Evolutionary conservation across 2,888 invertebrate species (phyloP), one percentile per base, ranked within the genome.

Genomic region (Amphimallon solstitiale): DNA sequence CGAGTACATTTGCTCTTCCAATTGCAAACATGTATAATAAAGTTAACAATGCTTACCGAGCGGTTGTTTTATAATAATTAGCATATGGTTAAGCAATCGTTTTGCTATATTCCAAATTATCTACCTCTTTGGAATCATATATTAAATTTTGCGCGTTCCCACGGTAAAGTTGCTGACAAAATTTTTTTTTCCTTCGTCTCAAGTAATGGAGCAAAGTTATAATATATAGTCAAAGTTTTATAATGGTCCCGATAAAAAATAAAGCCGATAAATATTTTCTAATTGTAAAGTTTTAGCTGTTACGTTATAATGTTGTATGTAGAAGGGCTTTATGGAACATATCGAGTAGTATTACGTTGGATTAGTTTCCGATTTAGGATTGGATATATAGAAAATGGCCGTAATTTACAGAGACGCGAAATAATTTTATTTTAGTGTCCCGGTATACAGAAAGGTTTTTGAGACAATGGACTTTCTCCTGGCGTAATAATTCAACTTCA

Each of bases 401-500:
- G 51, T 34, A 51, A 51, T 51, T 51, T 51, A 34, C 51, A 34
- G 51, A 12, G 54, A 54, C 40, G 54, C 38, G 19, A 38, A 54
- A 54, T 54, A 54, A 54, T 54, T 54, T 54, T 40, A 54, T 38
- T 54, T 54, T 40, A 54, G 19, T 54, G n/a, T 17, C 37, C n/a
- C 17, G 10, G n/a, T n/a, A 38, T 37, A 10, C 12, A 54, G 38
- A 29, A 12, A 51, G 21, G 52, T 54, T n/a, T n/a, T 54, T 40
- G 54, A 54, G 54, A 54, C 54, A 54, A 54, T 54, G 19, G 54
- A 21, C 54, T 17, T 54, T 38, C 21, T 19, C 38, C 21, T 38
- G 19, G 17, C 21, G 54, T 38, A 54, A 54, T 54, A 54, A 54
- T 54, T 54, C 54, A 54, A 54, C 38, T 54, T 54, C 54, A 54